Conservation (phyloP, 2,113 vertebrate species). For the Gopherus evgoodei region DNA sequence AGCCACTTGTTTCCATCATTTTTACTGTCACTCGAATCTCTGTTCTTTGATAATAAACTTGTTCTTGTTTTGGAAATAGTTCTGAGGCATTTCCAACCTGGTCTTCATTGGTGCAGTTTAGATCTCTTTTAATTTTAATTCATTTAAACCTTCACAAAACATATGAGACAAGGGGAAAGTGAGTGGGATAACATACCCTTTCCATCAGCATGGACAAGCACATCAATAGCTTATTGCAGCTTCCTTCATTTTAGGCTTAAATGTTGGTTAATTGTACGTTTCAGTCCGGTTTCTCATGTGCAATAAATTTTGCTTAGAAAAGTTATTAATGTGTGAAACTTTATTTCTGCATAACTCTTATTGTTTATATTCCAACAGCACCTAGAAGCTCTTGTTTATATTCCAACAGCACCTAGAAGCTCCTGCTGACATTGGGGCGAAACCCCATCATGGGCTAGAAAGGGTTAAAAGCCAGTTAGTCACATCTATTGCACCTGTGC, state of each 20-base stretch:
- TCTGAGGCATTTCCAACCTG: too few species aligned
- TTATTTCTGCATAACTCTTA: not conserved
- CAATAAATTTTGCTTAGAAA: not conserved
- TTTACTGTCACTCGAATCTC: not conserved
- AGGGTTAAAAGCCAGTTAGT: not conserved
- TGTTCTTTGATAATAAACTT: too few species aligned
- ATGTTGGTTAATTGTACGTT: not conserved
- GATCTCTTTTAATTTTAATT: too few species aligned
- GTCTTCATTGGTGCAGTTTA: too few species aligned
- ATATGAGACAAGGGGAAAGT: too few species aligned
- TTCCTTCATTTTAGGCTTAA: slow-evolving; percentile 11
- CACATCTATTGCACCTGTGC: not conserved
- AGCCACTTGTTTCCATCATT: not conserved
- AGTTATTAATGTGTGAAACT: not conserved
- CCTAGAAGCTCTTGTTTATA: not conserved
- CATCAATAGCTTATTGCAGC: not conserved
- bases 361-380: not conserved
- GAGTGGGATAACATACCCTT: not conserved
- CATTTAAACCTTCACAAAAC: too few species aligned
- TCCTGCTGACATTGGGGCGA: not conserved
- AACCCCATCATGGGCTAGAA: not conserved
- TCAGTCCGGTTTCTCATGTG: not conserved
- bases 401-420: not conserved
- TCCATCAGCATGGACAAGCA: not conserved
- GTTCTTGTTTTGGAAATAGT: too few species aligned